phyloP scores from a whole-genome alignment of 2,888 invertebrate genomes.

The Apamea anceps region DNA sequence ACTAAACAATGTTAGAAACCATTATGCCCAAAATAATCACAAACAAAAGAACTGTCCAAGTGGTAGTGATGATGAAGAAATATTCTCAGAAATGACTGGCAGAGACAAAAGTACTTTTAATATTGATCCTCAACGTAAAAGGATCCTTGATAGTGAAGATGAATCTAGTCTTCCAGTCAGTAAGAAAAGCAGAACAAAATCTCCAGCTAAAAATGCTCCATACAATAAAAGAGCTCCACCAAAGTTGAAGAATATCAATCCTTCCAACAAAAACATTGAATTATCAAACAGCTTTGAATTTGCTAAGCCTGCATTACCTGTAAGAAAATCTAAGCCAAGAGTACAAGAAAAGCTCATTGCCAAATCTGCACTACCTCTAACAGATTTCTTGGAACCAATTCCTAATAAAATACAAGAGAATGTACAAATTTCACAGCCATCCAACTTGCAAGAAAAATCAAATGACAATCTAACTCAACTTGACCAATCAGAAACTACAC shows the following conservation, averaged over 20 bases:
- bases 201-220: constrained; percentile 63
- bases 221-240: constrained; percentile 35
- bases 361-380: constrained; percentile 70
- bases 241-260: constrained; percentile 49
- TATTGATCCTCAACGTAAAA: constrained; percentile 63
- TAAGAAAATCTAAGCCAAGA: constrained; percentile 70
- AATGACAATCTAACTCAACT: constrained; percentile 46
- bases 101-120: constrained; percentile 59
- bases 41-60: constrained; percentile 27
- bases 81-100: constrained; percentile 70
- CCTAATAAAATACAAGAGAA: constrained; percentile 16
- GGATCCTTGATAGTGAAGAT: constrained; percentile 67
- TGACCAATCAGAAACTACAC: constrained; percentile 49
- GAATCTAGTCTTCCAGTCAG: constrained; percentile 62
- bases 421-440: constrained; percentile 27
- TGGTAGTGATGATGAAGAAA: constrained; percentile 76
- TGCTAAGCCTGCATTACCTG: constrained; percentile 77
- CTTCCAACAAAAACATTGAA: constrained; percentile 48
- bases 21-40: constrained; percentile 39
- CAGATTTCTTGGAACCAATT: constrained; percentile 52
- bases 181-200: constrained; percentile 72
- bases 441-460: constrained; percentile 51
- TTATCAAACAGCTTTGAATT: constrained; percentile 75
- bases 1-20: constrained; percentile 36
- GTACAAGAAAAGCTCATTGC: constrained; percentile 71